A percentile compares a stretch with the other conserved stretches of the same genome.
These are phyloP conservation scores for Papilio elwesi DNA, from an alignment of 2,888 invertebrate species.

Conservation along the genomic window DNA sequence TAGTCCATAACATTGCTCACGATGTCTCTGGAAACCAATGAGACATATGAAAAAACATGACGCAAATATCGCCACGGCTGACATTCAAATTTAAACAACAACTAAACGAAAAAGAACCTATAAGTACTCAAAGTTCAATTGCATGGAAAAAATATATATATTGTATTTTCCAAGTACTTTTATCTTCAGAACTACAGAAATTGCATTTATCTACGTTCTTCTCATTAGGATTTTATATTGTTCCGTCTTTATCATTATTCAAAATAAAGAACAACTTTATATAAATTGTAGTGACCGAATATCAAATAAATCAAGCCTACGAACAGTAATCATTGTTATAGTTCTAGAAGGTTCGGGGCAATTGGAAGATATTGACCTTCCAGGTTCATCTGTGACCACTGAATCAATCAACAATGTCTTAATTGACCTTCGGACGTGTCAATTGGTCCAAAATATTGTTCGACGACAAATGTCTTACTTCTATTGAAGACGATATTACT, in stretches of 20 bases:
- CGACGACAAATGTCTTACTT: neutral
- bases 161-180: neutral
- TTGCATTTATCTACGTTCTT: neutral
- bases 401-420: constrained; percentile 45
- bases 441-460: constrained; percentile 46
- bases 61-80: too few relatives aligned
- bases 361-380: constrained; percentile 43
- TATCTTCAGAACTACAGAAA: neutral
- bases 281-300: neutral
- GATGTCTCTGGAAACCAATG: too few relatives aligned
- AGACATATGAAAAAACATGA: too few relatives aligned
- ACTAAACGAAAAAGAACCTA: too few relatives aligned
- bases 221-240: neutral
- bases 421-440: constrained; percentile 46
- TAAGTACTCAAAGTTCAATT: too few relatives aligned
- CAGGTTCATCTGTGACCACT: constrained; percentile 43
- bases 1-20: too few relatives aligned
- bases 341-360: constrained; percentile 29
- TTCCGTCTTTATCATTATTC: neutral
- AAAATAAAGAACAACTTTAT: constrained; percentile 5
- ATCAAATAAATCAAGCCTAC: neutral
- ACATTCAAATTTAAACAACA: too few relatives aligned
- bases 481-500: neutral
- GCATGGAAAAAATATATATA: too few relatives aligned
- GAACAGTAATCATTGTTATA: neutral